These are phyloP conservation scores for Epinephelus fuscoguttatus DNA, from an alignment of 2,113 vertebrate genomes.

Conservation along the genomic window DNA sequence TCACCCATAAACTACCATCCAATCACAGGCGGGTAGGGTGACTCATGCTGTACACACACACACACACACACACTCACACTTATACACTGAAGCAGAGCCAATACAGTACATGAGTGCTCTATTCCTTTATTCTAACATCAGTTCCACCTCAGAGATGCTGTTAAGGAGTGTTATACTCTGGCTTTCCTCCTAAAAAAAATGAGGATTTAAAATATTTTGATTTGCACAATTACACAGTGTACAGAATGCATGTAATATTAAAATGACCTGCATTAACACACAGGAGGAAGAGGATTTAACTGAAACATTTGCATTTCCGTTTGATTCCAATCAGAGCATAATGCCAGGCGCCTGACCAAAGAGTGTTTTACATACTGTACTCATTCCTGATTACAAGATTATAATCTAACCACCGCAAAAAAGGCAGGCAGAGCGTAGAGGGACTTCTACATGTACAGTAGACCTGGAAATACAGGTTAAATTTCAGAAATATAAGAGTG, in stretches of 20 bases:
- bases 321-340: constrained; percentile 46
- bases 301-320: constrained; percentile 69
- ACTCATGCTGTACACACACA: constrained; percentile 88
- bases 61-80: constrained; percentile 72
- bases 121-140: constrained; percentile 47
- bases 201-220: not conserved
- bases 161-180: constrained; percentile 26
- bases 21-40: constrained; percentile 87
- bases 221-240: constrained; percentile 11
- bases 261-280: constrained; percentile 47
- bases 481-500: not conserved
- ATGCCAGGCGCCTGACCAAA: not conserved
- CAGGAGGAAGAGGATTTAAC: constrained; percentile 48
- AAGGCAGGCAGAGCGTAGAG: not conserved
- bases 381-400: constrained; percentile 45
- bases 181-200: not conserved
- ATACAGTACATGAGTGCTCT: constrained; percentile 67
- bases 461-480: not conserved
- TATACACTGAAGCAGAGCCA: constrained; percentile 81
- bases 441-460: not conserved
- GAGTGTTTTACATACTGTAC: constrained; percentile 40
- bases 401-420: not conserved
- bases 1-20: constrained; percentile 77
- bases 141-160: constrained; percentile 40
- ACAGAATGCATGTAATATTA: constrained; percentile 27